Conservation (phyloP, 2,797 vertebrate genomes). For the Vipera latastei region DNA sequence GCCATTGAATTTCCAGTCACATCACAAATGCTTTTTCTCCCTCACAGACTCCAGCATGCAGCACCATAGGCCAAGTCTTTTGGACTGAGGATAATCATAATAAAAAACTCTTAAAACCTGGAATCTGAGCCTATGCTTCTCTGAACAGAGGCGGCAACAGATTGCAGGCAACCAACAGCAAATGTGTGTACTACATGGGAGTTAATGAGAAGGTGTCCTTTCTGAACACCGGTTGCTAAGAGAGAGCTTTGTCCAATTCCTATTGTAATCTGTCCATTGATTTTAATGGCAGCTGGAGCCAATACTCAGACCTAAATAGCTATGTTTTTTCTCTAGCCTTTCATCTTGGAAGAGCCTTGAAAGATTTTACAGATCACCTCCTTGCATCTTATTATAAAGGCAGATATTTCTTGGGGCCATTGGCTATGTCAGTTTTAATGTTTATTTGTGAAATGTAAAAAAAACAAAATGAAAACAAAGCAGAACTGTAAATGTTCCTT, state of each 20-base stretch:
- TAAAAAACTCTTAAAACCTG: conserved; percentile 6
- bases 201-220: conserved; percentile 13
- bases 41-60: conserved; percentile 12
- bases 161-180: conserved; percentile 18
- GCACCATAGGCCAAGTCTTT: conserved; percentile 20
- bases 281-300: conserved; percentile 17
- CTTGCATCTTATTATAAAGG: neutral
- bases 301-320: neutral
- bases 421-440: neutral
- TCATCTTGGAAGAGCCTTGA: neutral
- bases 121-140: conserved; percentile 8
- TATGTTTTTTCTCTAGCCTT: conserved; percentile 8
- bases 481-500: neutral
- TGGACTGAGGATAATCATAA: conserved; percentile 24
- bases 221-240: neutral
- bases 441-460: neutral
- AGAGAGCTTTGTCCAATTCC: conserved; percentile 16
- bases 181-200: neutral
- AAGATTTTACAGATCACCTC: neutral
- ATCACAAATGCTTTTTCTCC: conserved; percentile 7
- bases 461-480: neutral
- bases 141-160: conserved; percentile 21
- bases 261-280: conserved; percentile 24
- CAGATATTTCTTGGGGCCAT: neutral
- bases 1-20: conserved; percentile 30